These are phyloP conservation scores for Thymelicus lineola DNA, from an alignment of 2,888 invertebrate genomes.

Conservation along the genomic window DNA sequence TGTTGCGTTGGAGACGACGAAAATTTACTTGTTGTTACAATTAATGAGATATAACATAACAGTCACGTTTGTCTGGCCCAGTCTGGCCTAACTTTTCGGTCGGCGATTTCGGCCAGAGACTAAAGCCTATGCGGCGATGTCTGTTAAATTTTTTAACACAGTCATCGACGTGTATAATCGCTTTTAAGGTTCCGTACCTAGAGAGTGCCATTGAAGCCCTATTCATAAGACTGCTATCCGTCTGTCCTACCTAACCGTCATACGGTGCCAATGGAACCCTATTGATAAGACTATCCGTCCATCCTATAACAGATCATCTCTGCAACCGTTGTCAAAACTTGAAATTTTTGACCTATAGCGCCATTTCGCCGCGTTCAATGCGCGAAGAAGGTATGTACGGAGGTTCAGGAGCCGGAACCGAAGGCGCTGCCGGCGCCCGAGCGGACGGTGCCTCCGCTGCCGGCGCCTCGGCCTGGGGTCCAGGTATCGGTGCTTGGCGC, in stretches of 20 bases:
- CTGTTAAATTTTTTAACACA: too few species aligned
- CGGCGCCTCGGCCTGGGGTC: slow-evolving; percentile 63
- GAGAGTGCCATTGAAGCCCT: not conserved
- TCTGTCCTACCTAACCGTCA: too few species aligned
- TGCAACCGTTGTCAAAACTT: not conserved
- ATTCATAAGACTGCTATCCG: not conserved
- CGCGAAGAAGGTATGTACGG: slow-evolving; percentile 50
- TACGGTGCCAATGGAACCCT: not conserved
- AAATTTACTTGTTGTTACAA: too few species aligned
- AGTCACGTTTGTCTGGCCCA: too few species aligned
- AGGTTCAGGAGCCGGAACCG: slow-evolving; percentile 44
- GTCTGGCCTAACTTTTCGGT: too few species aligned
- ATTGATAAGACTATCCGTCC: not conserved
- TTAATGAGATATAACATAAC: too few species aligned
- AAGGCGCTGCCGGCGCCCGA: slow-evolving; percentile 60
- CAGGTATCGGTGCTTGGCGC: slow-evolving; percentile 82
- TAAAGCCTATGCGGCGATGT: too few species aligned
- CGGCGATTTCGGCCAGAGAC: too few species aligned
- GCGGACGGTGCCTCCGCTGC: slow-evolving; percentile 52
- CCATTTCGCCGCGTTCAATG: slow-evolving; percentile 68
- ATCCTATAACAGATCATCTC: too few species aligned
- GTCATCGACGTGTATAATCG: too few species aligned
- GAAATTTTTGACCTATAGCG: slow-evolving; percentile 52
- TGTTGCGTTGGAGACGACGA: too few species aligned
- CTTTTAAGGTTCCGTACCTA: too few species aligned